Evolutionary conservation across 1,140 invertebrate species (phyloP).

Genomic region (Aphidius ervi): DNA sequence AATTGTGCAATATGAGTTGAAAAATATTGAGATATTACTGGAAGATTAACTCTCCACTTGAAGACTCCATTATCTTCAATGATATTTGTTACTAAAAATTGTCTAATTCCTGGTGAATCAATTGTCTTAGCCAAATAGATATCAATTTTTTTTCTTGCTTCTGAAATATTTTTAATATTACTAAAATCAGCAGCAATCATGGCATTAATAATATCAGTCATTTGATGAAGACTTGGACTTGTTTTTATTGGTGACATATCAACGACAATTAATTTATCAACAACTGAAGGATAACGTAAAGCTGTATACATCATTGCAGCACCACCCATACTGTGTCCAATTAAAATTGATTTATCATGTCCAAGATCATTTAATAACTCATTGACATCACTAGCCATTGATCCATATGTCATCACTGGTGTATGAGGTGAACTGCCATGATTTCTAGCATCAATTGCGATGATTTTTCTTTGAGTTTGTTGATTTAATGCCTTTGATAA

Average conservation of each 20-base stretch:
- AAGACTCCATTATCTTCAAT: constrained; percentile 61
- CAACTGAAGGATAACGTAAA: constrained; percentile 66
- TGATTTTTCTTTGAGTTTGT: constrained; percentile 65
- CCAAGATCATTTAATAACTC: constrained; percentile 61
- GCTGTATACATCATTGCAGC: constrained; percentile 76
- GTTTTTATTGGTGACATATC: constrained; percentile 77
- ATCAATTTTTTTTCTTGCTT: constrained; percentile 31
- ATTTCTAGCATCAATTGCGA: constrained; percentile 82
- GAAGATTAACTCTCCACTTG: constrained; percentile 72
- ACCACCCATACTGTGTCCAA: constrained; percentile 92
- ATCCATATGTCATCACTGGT: constrained; percentile 63
- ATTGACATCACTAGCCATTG: constrained; percentile 71
- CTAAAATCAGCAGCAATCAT: constrained; percentile 62
- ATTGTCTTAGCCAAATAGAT: constrained; percentile 10
- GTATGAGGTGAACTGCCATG: constrained; percentile 87
- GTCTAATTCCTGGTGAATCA: constrained; percentile 28
- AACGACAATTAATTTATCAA: constrained; percentile 76
- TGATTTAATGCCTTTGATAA: constrained; percentile 70
- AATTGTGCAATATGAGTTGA: constrained; percentile 62
- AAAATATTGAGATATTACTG: constrained; percentile 64
- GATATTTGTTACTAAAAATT: constrained; percentile 77
- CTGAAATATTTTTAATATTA: constrained; percentile 59
- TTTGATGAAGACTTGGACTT: constrained; percentile 60
- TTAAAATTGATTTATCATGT: constrained; percentile 61
- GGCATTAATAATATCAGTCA: constrained; percentile 63